Percentiles rank a stretch among this genome's conserved stretches.
These are phyloP conservation scores for Mesorhabditis belari DNA, from an alignment of 2,888 invertebrate species.

Conservation along the genomic window DNA sequence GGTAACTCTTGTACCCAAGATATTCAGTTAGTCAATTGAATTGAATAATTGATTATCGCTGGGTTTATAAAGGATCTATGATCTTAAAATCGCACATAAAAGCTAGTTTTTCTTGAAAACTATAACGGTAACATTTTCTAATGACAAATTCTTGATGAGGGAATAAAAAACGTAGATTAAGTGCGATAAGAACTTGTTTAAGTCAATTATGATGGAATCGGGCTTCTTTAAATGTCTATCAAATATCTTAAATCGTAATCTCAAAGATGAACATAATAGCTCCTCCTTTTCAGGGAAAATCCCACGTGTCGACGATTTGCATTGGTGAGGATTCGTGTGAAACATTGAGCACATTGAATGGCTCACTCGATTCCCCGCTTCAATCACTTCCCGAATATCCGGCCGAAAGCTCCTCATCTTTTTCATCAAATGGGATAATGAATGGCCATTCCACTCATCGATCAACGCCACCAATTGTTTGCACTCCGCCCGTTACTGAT, in stretches of 20 bases:
- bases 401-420: not conserved
- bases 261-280: too few species aligned
- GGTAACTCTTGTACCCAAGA: constrained; percentile 8
- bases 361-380: constrained; percentile 7
- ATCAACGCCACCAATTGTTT: not conserved
- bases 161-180: too few species aligned
- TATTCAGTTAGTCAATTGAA: not conserved
- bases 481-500: not conserved
- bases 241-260: too few species aligned
- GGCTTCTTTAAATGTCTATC: too few species aligned
- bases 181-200: too few species aligned
- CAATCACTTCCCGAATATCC: not conserved
- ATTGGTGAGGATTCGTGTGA: constrained; percentile 1
- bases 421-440: too few species aligned
- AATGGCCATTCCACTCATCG: not conserved
- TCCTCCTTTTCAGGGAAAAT: too few species aligned
- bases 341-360: constrained; percentile 6
- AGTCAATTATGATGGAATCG: too few species aligned
- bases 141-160: too few species aligned
- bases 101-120: too few species aligned
- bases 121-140: too few species aligned
- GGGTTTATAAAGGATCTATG: constrained; percentile 8
- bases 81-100: too few species aligned
- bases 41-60: not conserved
- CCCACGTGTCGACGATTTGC: not conserved